Percentiles rank a stretch among this genome's conserved stretches.
phyloP scores from a whole-genome alignment of 2,888 invertebrate species.

The Capitulum mitella region DNA sequence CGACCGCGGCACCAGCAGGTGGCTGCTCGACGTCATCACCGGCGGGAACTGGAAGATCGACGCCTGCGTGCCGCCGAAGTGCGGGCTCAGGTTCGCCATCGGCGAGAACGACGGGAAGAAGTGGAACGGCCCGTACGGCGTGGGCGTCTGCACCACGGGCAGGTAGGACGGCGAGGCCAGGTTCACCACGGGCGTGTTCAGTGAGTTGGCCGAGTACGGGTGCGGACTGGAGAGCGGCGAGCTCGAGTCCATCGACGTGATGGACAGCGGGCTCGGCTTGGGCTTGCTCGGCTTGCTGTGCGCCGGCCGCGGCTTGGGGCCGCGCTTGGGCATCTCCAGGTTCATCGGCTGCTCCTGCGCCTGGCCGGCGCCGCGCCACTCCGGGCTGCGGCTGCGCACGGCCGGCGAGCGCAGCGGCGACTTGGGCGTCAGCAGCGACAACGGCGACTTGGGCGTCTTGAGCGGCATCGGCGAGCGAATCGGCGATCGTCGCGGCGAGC shows the following conservation, averaged over 20 bases:
- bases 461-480: conserved; percentile 36
- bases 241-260: conserved; percentile 37
- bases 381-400: conserved; percentile 27
- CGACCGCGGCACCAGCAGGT: conserved; percentile 14
- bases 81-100: conserved; percentile 35
- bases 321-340: conserved; percentile 32
- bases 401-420: conserved; percentile 34
- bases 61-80: conserved; percentile 41
- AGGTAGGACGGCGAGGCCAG: conserved; percentile 36
- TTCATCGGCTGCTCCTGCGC: conserved; percentile 31
- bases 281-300: conserved; percentile 35
- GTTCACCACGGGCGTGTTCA: conserved; percentile 37
- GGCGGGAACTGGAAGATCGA: conserved; percentile 25
- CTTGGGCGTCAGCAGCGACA: conserved; percentile 35
- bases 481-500: conserved; percentile 34
- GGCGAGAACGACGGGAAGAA: conserved; percentile 37
- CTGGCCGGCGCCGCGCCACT: too few relatives aligned
- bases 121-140: conserved; percentile 36
- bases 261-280: conserved; percentile 38
- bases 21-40: neutral
- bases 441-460: conserved; percentile 36
- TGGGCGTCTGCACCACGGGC: conserved; percentile 33
- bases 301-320: conserved; percentile 32
- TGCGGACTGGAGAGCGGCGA: conserved; percentile 36
- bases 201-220: conserved; percentile 36